phyloP scores from a whole-genome alignment of 2,888 invertebrate genomes.

The Erannis defoliaria region DNA sequence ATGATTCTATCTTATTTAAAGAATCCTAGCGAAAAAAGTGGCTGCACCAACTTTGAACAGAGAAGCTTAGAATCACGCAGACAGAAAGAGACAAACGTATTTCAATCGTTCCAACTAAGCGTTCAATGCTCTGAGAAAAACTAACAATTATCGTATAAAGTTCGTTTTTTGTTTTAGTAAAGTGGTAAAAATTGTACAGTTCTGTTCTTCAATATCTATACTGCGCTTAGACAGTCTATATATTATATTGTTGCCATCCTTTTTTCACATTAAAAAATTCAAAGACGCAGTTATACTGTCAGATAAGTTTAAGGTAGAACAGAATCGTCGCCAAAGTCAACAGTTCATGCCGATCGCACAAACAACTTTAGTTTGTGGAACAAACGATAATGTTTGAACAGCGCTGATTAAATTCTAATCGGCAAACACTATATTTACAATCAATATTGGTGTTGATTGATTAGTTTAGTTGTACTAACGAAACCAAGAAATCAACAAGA shows the following conservation, averaged over 20 bases:
- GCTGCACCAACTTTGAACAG: neutral
- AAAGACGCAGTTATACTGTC: neutral
- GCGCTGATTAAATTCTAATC: conserved; percentile 20
- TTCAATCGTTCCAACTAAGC: no score
- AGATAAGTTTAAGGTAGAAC: neutral
- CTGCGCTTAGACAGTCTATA: neutral
- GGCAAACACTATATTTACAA: conserved; percentile 18
- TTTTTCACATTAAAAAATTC: neutral
- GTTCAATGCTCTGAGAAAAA: no score
- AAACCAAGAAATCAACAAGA: neutral
- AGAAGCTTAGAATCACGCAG: neutral
- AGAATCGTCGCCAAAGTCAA: conserved; percentile 52
- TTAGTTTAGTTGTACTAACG: conserved; percentile 4
- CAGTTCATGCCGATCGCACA: conserved; percentile 53
- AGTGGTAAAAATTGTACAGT: no score
- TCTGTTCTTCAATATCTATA: no score
- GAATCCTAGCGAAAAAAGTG: neutral
- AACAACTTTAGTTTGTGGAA: conserved; percentile 53
- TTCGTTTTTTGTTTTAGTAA: no score
- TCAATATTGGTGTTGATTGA: conserved; percentile 14
- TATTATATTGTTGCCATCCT: neutral
- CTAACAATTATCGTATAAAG: no score
- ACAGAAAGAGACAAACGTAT: neutral
- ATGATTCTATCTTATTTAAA: conserved; percentile 9
- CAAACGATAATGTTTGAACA: conserved; percentile 49